Evolutionary conservation across 53 echinoderm and acorn worm species (phyloP), one percentile per base, ranked within the genome.

Genomic region (Actinopyga echinites): DNA sequence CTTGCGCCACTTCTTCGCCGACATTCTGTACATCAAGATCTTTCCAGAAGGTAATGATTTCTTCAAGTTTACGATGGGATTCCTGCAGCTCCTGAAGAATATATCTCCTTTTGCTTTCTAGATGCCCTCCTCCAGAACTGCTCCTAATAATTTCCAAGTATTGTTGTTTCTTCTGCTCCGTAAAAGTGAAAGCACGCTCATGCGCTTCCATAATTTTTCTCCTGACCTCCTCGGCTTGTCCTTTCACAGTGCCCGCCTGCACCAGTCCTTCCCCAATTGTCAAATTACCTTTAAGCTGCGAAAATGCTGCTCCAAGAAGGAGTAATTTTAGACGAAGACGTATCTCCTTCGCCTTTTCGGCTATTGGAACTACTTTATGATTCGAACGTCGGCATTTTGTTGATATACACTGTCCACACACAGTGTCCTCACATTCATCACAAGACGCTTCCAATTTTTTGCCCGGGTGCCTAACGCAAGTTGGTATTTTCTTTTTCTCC

Each of bases 381-480:
- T 56, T 56, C 77, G 15, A 32, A 15, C 37, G 35, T 6, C 63
- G 81, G 24, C 81, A 80, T 62, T 59, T 80, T 13, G 60, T 38
- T 38, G 38, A 17, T 11, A 61, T 80, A 30, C 81, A 80, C 44
- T 62, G 22, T 15, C 38, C 57, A 35, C 81, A 80, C 42, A 62
- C 44, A 19, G 63, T 60, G 58, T 80, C 81, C 40, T 40, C 81
- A 34, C 81, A 80, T 24, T 59, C 35, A 9, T 80, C 25, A 62
- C 81, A 80, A 13, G 36, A 59, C 12, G 81, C 60, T 37, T 80
- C 81, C 34, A 80, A 37, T 28, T 22, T 62, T 22, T 19, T 19
- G 23, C 81, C 81, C 36, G 40, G 38, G 30, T 80, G 81, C 9
- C 81, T 38, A 21, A 80, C 81, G 20, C 81, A 80, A 34, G 57